phyloP scores from a whole-genome alignment of 2,797 vertebrate species.

The Fringilla coelebs region DNA sequence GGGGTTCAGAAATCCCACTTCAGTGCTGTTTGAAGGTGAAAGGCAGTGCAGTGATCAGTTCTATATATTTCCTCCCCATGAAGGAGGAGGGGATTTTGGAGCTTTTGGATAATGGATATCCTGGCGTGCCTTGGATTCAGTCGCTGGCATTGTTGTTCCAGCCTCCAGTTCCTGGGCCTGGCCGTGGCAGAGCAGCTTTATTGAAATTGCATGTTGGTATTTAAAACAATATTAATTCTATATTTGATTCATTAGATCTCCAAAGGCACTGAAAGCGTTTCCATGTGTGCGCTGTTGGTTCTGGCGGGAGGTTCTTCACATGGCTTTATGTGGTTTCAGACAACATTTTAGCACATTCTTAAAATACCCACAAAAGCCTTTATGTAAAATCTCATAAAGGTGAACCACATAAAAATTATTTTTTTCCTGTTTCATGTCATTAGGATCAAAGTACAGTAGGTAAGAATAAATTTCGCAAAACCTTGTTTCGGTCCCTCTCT shows the following conservation, averaged over 20 bases:
- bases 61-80: neutral
- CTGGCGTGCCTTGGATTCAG: neutral
- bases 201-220: conserved; percentile 68
- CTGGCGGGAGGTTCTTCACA: conserved; percentile 66
- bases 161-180: neutral
- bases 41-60: neutral
- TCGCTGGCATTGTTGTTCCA: neutral
- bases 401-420: conserved; percentile 70
- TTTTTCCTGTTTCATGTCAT: conserved; percentile 69
- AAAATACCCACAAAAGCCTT: conserved; percentile 82
- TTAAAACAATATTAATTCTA: conserved; percentile 74
- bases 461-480: conserved; percentile 65
- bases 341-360: conserved; percentile 82
- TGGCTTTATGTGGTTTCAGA: conserved; percentile 76
- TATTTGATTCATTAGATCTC: conserved; percentile 74
- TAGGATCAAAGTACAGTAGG: conserved; percentile 77
- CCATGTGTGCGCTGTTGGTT: conserved; percentile 76
- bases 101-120: neutral
- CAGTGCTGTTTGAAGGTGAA: neutral
- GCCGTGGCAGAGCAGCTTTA: conserved; percentile 35
- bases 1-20: neutral
- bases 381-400: conserved; percentile 80
- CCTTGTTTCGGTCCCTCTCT: conserved; percentile 47
- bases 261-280: conserved; percentile 71
- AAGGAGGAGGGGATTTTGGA: neutral